Conservation (phyloP, 1,140 invertebrate species). For the Nylanderia fulva region DNA sequence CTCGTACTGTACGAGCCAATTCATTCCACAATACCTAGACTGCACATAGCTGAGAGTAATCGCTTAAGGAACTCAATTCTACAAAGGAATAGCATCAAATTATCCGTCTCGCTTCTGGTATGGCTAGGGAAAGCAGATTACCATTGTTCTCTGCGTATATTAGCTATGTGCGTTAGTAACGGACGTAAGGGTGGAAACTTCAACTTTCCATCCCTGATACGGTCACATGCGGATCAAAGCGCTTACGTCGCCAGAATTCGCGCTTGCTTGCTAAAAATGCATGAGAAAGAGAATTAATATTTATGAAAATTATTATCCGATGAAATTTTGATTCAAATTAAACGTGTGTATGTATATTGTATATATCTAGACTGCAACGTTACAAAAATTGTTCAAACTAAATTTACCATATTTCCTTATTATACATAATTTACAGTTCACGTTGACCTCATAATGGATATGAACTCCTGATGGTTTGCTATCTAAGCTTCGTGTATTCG, state of each 20-base stretch:
- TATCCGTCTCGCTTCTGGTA: not conserved
- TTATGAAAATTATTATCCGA: conserved; percentile 37
- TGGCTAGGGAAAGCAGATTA: not conserved
- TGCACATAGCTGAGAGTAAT: conserved; percentile 1
- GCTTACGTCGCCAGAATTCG: not conserved
- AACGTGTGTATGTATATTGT: no score
- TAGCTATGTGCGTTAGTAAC: not conserved
- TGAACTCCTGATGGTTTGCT: not conserved
- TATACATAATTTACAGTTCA: conserved; percentile 11
- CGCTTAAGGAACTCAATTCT: conserved; percentile 16
- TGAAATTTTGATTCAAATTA: no score
- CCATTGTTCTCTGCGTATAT: not conserved
- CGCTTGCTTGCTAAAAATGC: conserved; percentile 24
- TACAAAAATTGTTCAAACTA: not conserved
- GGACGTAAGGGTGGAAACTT: not conserved
- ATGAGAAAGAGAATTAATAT: conserved; percentile 25
- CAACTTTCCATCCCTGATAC: not conserved
- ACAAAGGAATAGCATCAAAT: conserved; percentile 15
- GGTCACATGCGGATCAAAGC: not conserved
- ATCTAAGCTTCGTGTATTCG: not conserved
- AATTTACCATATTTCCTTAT: not conserved
- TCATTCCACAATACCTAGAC: not conserved
- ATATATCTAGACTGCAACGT: not conserved
- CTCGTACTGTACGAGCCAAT: not conserved
- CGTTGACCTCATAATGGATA: not conserved